phyloP scores from a whole-genome alignment of 2,797 vertebrate species.

The Chelon auratus region DNA sequence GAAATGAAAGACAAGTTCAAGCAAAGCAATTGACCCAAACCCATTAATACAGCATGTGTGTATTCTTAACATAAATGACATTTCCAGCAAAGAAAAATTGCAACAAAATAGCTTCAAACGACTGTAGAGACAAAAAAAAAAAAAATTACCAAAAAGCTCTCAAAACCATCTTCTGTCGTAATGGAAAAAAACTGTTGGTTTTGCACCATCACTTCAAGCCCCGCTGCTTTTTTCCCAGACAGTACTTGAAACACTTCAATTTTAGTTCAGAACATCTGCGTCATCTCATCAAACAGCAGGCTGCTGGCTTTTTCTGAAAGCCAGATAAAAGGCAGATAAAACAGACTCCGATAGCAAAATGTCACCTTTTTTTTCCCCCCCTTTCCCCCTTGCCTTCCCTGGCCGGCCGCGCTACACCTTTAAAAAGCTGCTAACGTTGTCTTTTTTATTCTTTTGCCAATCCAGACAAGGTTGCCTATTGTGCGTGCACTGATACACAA shows the following conservation, averaged over 20 bases:
- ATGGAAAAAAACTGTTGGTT: neutral
- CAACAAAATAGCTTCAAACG: too few relatives aligned
- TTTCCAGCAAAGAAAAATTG: too few relatives aligned
- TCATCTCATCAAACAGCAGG: constrained; percentile 19
- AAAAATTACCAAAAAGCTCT: too few relatives aligned
- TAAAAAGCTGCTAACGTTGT: neutral
- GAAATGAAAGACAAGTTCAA: neutral
- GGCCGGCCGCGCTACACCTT: neutral
- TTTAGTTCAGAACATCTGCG: constrained; percentile 10
- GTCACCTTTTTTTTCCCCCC: neutral
- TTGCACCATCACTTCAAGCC: neutral
- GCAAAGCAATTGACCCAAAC: neutral
- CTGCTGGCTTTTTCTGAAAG: constrained; percentile 27
- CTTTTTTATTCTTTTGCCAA: neutral
- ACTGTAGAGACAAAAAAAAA: neutral
- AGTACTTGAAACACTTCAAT: neutral
- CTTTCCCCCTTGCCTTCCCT: neutral
- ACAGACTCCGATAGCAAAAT: constrained; percentile 17
- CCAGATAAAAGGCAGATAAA: constrained; percentile 20
- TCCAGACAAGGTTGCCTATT: neutral
- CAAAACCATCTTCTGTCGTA: neutral
- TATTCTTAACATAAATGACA: too few relatives aligned
- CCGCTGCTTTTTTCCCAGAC: constrained; percentile 12
- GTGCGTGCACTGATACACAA: neutral
- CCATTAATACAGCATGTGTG: neutral